phyloP scores from a whole-genome alignment of 2,797 vertebrate genomes.

The Coregonus sp. region DNA sequence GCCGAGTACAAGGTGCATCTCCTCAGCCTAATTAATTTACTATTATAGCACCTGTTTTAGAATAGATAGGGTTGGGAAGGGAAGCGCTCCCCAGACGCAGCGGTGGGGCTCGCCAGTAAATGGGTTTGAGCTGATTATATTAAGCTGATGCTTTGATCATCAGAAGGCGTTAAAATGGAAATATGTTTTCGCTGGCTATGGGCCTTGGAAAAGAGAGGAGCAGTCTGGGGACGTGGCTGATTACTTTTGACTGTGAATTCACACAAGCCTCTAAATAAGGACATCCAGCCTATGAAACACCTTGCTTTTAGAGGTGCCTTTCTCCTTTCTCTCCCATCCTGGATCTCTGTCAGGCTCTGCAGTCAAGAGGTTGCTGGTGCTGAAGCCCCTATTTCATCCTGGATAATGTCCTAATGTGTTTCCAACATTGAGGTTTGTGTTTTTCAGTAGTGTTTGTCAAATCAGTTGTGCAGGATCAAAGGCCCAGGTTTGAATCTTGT shows the following conservation, averaged over 20 bases:
- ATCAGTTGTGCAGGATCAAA: background rate
- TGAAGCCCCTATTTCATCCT: slow-evolving; percentile 1
- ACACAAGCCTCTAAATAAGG: slow-evolving; percentile 36
- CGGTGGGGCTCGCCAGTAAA: slow-evolving; percentile 75
- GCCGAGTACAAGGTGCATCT: slow-evolving; percentile 95
- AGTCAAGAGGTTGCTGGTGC: background rate
- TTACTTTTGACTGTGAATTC: slow-evolving; percentile 55
- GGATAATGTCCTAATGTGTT: background rate
- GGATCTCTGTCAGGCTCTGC: background rate
- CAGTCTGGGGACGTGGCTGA: background rate
- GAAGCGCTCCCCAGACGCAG: slow-evolving; percentile 83
- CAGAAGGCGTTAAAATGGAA: slow-evolving; percentile 96
- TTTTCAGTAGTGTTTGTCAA: too few species aligned
- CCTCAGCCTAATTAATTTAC: slow-evolving; percentile 99
- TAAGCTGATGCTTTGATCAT: slow-evolving; percentile 99
- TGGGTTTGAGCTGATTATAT: slow-evolving; percentile 99
- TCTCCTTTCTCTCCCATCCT: slow-evolving; percentile 7
- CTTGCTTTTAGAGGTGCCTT: slow-evolving; percentile 9
- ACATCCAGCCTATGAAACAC: slow-evolving; percentile 28
- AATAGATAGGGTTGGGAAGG: slow-evolving; percentile 90
- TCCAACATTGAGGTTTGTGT: background rate
- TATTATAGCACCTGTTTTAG: slow-evolving; percentile 99
- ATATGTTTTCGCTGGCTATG: slow-evolving; percentile 89
- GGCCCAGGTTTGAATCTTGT: background rate
- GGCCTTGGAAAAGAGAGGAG: slow-evolving; percentile 41